Conservation (phyloP, 1,140 invertebrate genomes). For the Ceratosolen solmsi region DNA sequence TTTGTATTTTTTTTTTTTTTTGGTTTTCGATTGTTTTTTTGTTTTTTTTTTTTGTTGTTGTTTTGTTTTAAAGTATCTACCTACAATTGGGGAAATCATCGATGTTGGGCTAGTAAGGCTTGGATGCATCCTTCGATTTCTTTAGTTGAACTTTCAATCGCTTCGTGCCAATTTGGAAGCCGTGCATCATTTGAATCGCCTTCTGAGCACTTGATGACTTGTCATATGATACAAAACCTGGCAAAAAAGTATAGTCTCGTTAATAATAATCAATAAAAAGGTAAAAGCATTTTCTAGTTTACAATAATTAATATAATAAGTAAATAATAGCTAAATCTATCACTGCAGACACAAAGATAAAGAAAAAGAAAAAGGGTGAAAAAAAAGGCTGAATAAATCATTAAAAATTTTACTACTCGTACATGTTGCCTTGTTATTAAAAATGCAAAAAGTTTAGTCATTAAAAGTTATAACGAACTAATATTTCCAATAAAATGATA, state of each 20-base stretch:
- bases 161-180: slow-evolving; percentile 97
- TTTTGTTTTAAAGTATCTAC: slow-evolving; percentile 65
- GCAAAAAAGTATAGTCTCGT: slow-evolving; percentile 60
- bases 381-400: too few relatives aligned
- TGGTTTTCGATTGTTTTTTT: slow-evolving; percentile 33
- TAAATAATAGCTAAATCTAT: too few relatives aligned
- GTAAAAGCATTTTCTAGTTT: too few relatives aligned
- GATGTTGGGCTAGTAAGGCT: slow-evolving; percentile 82
- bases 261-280: too few relatives aligned
- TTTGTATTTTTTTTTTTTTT: slow-evolving; percentile 43
- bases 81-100: slow-evolving; percentile 64
- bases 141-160: slow-evolving; percentile 98
- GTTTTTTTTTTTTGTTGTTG: slow-evolving; percentile 42
- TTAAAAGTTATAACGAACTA: too few relatives aligned
- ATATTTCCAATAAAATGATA: too few relatives aligned
- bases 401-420: too few relatives aligned
- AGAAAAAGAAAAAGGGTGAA: too few relatives aligned
- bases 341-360: too few relatives aligned
- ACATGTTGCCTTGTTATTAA: too few relatives aligned
- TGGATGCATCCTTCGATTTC: slow-evolving; percentile 91
- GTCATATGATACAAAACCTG: slow-evolving; percentile 96
- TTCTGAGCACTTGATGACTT: slow-evolving; percentile 93
- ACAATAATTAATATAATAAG: too few relatives aligned
- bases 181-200: slow-evolving; percentile 97
- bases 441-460: too few relatives aligned